Conservation (phyloP, 1,140 invertebrate genomes). For the Tetramorium simillimum region DNA sequence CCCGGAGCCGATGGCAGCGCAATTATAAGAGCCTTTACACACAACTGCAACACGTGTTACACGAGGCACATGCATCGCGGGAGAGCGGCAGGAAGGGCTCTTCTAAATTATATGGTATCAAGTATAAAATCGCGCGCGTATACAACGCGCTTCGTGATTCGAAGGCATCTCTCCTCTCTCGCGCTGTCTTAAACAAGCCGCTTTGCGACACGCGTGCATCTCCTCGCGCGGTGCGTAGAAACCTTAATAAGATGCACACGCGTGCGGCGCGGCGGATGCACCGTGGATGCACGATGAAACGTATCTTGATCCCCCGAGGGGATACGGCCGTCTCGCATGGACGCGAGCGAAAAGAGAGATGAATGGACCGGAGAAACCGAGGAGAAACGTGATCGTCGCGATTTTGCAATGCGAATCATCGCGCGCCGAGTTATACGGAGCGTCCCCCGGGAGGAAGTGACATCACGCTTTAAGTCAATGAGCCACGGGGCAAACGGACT, state of each 20-base stretch:
- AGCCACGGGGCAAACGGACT: background rate
- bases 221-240: slow-evolving; percentile 6
- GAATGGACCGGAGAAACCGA: slow-evolving; percentile 60
- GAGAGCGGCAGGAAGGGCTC: background rate
- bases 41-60: slow-evolving; percentile 18
- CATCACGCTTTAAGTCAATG: slow-evolving; percentile 19
- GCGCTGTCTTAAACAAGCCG: slow-evolving; percentile 3
- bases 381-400: slow-evolving; percentile 50
- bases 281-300: slow-evolving; percentile 11
- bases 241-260: slow-evolving; percentile 53
- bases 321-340: slow-evolving; percentile 34
- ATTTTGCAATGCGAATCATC: slow-evolving; percentile 33
- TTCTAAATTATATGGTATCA: slow-evolving; percentile 15
- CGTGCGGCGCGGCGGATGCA: slow-evolving; percentile 6
- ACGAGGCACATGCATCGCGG: background rate
- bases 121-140: background rate
- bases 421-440: background rate
- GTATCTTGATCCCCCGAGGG: slow-evolving; percentile 54
- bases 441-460: slow-evolving; percentile 22
- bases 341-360: slow-evolving; percentile 51
- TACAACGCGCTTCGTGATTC: slow-evolving; percentile 34
- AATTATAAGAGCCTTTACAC: slow-evolving; percentile 46
- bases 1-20: slow-evolving; percentile 18
- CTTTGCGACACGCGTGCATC: slow-evolving; percentile 41
- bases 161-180: background rate